Evolutionary conservation across 1,140 invertebrate species (phyloP), one percentile per base, ranked within the genome.

Genomic region (Magallana ariakensis): DNA sequence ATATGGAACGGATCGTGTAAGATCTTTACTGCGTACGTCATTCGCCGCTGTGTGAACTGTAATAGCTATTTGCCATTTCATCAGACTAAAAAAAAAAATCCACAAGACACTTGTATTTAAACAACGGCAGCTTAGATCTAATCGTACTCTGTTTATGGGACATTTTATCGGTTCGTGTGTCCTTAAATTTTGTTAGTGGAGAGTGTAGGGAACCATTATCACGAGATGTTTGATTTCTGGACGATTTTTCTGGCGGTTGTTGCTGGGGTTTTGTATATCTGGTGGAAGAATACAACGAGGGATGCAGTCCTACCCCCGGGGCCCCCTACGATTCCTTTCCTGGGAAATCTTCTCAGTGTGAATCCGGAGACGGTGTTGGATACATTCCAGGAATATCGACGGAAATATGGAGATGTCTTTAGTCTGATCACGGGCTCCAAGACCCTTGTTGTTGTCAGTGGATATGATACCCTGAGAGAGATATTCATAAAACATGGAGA

Each of bases 351-450:
- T 26, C 15, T 62, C 13, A n/a, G 75, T 26, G 19, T 90, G 4
- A 54, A 57, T 13, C 62, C 81, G 3, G 56, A 81, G 4, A 62
- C 85, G 56, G 58, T 80, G 57, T n/a, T 66, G 7, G 53, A 87
- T 46, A 84, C 54, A 33, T 87, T 85, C 22, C 33, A 58, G 66
- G 55, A 85, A 1, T 85, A 87, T 15, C 53, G 87, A 8, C 19
- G 55, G 26, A 60, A 85, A 19, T 89, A 89, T 84, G 90, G 90
- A 22, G 90, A 91, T 26, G 60, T 91, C 22, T 87, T 89, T 55
- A 87, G 83, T 22, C 58, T 91, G 4, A 60, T 57, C 4, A 11
- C 90, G 53, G 90, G 90, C 10, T 75, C 87, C 22, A 70, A 57
- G 3, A 85, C 85, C 22, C 84, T 90, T 16, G 80, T 91, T 46